phyloP scores from a whole-genome alignment of 2,113 vertebrate species.

The Rhegmatorhina hoffmannsi region DNA sequence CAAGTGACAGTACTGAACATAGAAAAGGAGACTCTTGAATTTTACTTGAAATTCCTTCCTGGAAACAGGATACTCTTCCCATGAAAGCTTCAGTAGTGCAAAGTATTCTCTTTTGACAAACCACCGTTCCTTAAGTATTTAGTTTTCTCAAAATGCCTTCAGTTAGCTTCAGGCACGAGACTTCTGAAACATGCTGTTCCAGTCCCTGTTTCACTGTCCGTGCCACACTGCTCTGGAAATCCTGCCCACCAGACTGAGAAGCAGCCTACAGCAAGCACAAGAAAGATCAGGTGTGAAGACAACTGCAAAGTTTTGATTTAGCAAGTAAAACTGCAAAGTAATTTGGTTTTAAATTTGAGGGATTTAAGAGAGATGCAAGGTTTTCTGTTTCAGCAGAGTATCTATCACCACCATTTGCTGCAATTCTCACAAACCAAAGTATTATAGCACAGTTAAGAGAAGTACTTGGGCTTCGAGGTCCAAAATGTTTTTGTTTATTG shows the following conservation, averaged over 20 bases:
- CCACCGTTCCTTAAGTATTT: not conserved
- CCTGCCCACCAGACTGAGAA: not conserved
- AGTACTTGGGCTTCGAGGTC: not conserved
- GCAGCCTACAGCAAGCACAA: not conserved
- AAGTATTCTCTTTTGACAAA: not conserved
- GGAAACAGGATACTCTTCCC: not conserved
- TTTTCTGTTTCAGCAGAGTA: not conserved
- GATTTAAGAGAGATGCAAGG: not conserved
- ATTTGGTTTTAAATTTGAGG: not conserved
- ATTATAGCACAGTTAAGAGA: not conserved
- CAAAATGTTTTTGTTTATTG: slow-evolving; percentile 14
- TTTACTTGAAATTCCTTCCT: not conserved
- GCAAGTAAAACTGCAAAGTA: not conserved
- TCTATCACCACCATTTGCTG: not conserved
- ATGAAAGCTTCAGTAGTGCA: not conserved
- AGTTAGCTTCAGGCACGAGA: not conserved
- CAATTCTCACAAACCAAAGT: not conserved
- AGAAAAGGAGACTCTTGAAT: not conserved
- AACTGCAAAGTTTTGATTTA: not conserved
- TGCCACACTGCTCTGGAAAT: not conserved
- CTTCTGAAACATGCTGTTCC: not conserved
- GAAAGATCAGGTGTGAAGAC: not conserved
- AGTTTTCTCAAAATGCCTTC: not conserved
- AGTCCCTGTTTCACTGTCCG: not conserved
- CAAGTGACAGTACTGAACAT: not conserved